phyloP scores from a whole-genome alignment of 2,888 invertebrate species.

The Athalia circularis region DNA sequence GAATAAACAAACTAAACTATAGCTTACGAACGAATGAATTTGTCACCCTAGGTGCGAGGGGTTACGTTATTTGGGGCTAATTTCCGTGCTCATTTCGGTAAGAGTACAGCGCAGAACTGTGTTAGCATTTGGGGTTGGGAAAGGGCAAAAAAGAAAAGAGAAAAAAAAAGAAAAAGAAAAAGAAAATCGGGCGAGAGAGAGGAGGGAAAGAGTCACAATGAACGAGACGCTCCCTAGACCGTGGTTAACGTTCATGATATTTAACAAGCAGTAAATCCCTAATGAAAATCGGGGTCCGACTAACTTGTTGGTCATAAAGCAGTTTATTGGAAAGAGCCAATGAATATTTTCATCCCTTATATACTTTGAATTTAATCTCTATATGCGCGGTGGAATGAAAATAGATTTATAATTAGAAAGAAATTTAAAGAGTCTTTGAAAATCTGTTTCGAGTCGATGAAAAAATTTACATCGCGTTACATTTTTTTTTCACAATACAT shows the following conservation, averaged over 20 bases:
- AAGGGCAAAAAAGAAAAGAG: neutral
- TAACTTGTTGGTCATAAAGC: slow-evolving; percentile 59
- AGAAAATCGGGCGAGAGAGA: neutral
- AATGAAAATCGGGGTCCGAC: slow-evolving; percentile 61
- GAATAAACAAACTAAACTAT: too few relatives aligned
- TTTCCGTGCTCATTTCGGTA: slow-evolving; percentile 19
- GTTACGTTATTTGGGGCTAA: neutral
- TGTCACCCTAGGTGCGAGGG: slow-evolving; percentile 17
- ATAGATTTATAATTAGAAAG: too few relatives aligned
- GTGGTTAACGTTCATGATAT: slow-evolving; percentile 55
- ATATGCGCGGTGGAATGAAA: too few relatives aligned
- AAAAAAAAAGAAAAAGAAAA: neutral
- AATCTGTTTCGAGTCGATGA: too few relatives aligned
- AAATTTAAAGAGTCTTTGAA: too few relatives aligned
- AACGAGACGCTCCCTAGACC: slow-evolving; percentile 34
- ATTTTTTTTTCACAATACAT: too few relatives aligned
- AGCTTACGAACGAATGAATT: neutral
- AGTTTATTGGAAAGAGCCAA: slow-evolving; percentile 53
- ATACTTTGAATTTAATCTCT: too few relatives aligned
- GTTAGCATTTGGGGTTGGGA: slow-evolving; percentile 55
- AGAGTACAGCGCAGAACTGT: slow-evolving; percentile 50
- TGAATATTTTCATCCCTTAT: neutral
- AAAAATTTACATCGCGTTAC: too few relatives aligned
- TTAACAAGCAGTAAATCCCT: slow-evolving; percentile 65
- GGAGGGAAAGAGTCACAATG: neutral